phyloP scores from a whole-genome alignment of 1,140 invertebrate genomes.

The Trachymyrmex cornetzi region DNA sequence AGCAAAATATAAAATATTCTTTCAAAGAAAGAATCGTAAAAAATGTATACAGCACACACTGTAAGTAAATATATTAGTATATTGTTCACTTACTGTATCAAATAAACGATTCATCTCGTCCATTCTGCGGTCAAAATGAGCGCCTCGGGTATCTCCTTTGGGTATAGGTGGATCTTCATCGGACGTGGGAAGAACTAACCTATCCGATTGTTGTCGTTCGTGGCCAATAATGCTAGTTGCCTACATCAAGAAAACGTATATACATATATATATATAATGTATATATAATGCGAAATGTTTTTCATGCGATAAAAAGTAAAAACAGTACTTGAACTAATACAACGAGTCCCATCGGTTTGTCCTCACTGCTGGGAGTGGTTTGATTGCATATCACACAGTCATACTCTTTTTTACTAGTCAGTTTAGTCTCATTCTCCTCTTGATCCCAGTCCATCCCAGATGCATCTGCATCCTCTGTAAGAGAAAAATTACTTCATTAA shows the following conservation, averaged over 20 bases:
- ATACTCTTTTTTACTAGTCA: constrained; percentile 92
- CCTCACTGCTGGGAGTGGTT: constrained; percentile 93
- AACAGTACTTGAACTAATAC: constrained; percentile 92
- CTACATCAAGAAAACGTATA: constrained; percentile 83
- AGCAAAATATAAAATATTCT: background rate
- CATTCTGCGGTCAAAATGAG: constrained; percentile 90
- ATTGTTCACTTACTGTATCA: constrained; percentile 88
- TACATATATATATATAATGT: constrained; percentile 39
- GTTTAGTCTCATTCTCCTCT: constrained; percentile 86
- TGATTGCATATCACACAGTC: constrained; percentile 98
- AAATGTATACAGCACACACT: background rate
- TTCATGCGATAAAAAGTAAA: background rate
- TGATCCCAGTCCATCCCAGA: constrained; percentile 90
- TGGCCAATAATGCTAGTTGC: constrained; percentile 94
- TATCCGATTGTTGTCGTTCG: constrained; percentile 88
- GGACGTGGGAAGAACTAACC: constrained; percentile 89
- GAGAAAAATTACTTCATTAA: background rate
- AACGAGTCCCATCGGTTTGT: constrained; percentile 96
- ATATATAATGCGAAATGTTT: background rate
- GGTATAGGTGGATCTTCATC: constrained; percentile 88
- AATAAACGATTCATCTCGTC: constrained; percentile 92
- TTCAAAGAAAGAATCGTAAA: background rate
- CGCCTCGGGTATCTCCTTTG: constrained; percentile 88
- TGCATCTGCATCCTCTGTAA: constrained; percentile 85
- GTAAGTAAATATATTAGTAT: background rate